Conservation (phyloP, 2,113 vertebrate genomes). For the Fulmarus glacialis region DNA sequence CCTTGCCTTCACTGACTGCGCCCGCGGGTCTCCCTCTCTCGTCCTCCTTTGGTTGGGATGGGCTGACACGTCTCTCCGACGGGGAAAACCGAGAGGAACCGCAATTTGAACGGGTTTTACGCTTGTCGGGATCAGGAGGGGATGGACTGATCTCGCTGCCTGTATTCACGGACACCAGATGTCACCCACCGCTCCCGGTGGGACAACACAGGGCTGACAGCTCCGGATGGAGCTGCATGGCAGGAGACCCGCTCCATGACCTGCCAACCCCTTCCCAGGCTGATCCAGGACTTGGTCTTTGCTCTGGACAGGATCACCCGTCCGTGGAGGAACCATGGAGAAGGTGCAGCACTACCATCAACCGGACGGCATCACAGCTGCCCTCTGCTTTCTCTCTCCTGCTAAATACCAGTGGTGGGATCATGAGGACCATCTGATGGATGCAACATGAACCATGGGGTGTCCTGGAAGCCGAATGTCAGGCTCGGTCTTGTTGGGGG, state of each 20-base stretch:
- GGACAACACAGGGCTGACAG: background rate
- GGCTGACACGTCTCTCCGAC: accelerated
- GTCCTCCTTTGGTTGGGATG: background rate
- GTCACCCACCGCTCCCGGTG: background rate
- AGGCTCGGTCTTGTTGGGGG: accelerated
- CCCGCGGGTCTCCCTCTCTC: background rate
- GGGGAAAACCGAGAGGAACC: background rate
- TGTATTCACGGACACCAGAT: background rate
- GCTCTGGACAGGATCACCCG: background rate
- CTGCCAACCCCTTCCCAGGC: background rate
- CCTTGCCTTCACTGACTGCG: accelerated
- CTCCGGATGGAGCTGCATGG: accelerated
- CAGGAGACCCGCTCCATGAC: background rate
- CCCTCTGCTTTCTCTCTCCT: background rate
- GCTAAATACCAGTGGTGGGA: background rate
- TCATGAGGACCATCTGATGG: accelerated
- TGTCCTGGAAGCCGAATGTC: background rate
- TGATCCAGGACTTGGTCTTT: background rate
- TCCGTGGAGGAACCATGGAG: background rate
- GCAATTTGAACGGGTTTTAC: background rate
- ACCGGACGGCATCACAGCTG: accelerated
- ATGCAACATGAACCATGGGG: accelerated
- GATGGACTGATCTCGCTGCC: background rate
- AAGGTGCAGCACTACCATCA: background rate
- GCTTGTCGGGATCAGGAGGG: background rate